These are phyloP conservation scores for Xyliphius kryptos DNA, from an alignment of 2,113 vertebrate species.

Conservation along the genomic window DNA sequence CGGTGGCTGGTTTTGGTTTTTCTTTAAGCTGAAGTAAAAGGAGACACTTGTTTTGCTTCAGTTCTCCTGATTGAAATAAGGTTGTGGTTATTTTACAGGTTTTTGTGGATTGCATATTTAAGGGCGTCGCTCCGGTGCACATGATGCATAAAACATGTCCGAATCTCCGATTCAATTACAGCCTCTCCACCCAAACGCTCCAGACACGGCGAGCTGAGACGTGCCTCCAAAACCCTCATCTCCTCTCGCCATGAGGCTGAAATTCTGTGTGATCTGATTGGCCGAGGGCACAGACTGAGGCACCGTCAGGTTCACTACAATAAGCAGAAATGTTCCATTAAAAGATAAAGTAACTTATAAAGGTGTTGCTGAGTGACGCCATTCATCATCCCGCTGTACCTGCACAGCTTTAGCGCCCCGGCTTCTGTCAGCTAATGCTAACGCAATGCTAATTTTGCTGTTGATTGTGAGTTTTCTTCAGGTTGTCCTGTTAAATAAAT, in stretches of 20 bases:
- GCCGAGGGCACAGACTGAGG: neutral
- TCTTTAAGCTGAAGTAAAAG: too few relatives aligned
- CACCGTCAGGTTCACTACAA: neutral
- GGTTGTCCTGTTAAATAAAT: too few relatives aligned
- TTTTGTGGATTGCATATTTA: slow-evolving; percentile 24
- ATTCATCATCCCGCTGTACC: too few relatives aligned
- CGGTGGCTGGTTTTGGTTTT: too few relatives aligned
- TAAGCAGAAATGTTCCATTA: neutral
- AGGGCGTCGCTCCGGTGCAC: slow-evolving; percentile 13
- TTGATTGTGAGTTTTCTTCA: too few relatives aligned
- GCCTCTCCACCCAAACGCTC: slow-evolving; percentile 18
- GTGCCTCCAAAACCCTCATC: neutral
- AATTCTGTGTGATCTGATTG: neutral
- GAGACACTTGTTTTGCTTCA: slow-evolving; percentile 7
- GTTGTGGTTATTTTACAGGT: slow-evolving; percentile 2
- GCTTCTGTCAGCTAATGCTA: too few relatives aligned
- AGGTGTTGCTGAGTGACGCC: too few relatives aligned
- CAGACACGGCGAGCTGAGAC: slow-evolving; percentile 1
- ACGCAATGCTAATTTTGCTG: too few relatives aligned
- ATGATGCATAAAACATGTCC: slow-evolving; percentile 38
- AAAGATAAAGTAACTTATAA: too few relatives aligned
- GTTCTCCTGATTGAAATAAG: neutral
- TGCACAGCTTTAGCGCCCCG: too few relatives aligned
- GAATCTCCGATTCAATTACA: slow-evolving; percentile 35
- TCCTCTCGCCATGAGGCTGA: neutral